Base-by-base conservation (phyloP, 2,888 invertebrate species). In the Xestobium rufovillosum region DNA sequence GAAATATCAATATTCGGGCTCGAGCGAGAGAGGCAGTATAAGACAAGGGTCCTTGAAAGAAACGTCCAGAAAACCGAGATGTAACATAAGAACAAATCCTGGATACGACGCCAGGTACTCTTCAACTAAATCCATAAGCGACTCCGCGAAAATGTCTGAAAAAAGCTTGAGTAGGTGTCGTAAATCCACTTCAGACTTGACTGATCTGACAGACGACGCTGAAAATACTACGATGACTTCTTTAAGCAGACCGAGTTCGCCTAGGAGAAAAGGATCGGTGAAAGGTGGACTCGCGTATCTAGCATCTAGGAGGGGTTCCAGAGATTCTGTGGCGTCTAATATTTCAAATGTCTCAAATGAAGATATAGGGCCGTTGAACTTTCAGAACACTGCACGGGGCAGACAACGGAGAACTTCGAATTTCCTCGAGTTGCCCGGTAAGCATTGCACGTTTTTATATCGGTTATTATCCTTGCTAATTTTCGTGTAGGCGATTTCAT, bases 401-500 rank as follows among this genome's bases (percentile, higher is more conserved):
- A 71, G 85, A 11, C 86, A 87, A 57, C 68, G 89, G 15, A 70
- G 88, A 48, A 88, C 87, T 3, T 88, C 88, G 1, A 89, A 89
- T 66, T 89, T 89, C 59, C 69, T 89, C 34, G 89, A 89, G 61
- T 65, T 89, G 49, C 89, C 89, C 63, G 85, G 88, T 88, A 61
- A 68, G 67, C 60, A 34, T 19, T n/a, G 23, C 6, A 19, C 6
- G 6, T 19, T 19, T 19, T n/a, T 19, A n/a, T n/a, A n/a, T n/a
- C n/a, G n/a, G n/a, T n/a, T n/a, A n/a, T n/a, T n/a, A n/a, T n/a
- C n/a, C n/a, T n/a, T n/a, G n/a, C n/a, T n/a, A n/a, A n/a, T n/a
- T n/a, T n/a, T n/a, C n/a, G n/a, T n/a, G n/a, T n/a, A n/a, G n/a
- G n/a, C n/a, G n/a, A n/a, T n/a, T n/a, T n/a, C n/a, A n/a, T n/a